A percentile compares a stretch with the other conserved stretches of the same genome.
Conservation (phyloP, 2,113 vertebrate genomes). For the Rhabdornis inornatus region DNA sequence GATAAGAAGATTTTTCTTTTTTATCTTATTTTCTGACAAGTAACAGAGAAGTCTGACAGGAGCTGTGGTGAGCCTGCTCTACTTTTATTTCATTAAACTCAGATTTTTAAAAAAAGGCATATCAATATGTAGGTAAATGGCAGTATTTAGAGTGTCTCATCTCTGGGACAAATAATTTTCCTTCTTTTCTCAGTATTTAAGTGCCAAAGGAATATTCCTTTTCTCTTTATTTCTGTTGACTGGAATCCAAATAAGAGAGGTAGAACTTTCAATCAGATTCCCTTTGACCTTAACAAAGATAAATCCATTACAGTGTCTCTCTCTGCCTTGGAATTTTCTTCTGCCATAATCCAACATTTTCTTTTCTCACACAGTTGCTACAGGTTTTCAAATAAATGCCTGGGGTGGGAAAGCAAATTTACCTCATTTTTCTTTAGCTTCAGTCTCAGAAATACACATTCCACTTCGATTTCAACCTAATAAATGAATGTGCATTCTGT, state of each 20-base stretch:
- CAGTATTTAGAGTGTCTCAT: neutral
- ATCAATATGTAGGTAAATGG: neutral
- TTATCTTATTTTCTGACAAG: neutral
- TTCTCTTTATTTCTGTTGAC: neutral
- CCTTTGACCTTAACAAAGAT: neutral
- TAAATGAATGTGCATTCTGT: neutral
- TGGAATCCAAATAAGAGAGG: neutral
- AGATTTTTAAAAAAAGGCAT: neutral
- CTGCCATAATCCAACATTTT: neutral
- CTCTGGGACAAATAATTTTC: neutral
- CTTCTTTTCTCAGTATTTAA: neutral
- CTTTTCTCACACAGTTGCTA: neutral
- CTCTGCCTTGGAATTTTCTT: neutral
- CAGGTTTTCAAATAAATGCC: neutral
- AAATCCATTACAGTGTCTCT: neutral
- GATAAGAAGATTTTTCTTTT: neutral
- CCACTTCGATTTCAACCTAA: neutral
- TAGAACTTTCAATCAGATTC: neutral
- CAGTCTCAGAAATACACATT: neutral
- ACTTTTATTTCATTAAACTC: neutral
- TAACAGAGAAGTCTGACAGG: neutral
- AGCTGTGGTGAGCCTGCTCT: neutral
- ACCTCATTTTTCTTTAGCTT: neutral
- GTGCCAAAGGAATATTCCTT: neutral
- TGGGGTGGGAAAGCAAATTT: neutral